Evolutionary conservation across 2,113 vertebrate species (phyloP), one percentile per base, ranked within the genome.

Genomic region (Harpagus bidentatus): DNA sequence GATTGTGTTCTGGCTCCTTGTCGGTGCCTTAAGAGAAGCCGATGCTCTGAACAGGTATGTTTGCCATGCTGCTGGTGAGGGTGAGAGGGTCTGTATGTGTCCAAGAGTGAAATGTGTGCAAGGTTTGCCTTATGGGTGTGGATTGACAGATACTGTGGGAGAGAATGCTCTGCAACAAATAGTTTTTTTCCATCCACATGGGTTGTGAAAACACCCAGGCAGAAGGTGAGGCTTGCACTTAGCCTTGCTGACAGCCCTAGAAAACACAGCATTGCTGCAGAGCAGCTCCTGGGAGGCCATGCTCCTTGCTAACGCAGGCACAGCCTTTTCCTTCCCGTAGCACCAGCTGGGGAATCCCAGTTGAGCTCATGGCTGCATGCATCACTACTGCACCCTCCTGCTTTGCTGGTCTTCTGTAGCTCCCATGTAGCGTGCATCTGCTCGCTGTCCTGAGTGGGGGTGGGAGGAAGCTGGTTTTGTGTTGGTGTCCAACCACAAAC

Each of bases 361-460:
- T 25, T 0, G 2, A 42, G 61, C 70, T 65, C 0, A 1, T 0
- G 6, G 45, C 74, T 88, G 62, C 1, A 0, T 15, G 4, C 2
- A 28, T 40, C 1, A 6, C 69, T 53, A 8, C 70, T 67, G 55
- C 0, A 0, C 38, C 50, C 38, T 85, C 42, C 77, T 50, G 47
- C 73, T 79, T 48, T 14, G 52, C 82, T 55, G 84, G 78, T 52
- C 50, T 13, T 31, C 6, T 7, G 56, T 76, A 58, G 67, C 74
- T 88, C 42, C 47, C 48, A n/a, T 0, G 2, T 10, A 15, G 56
- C 0, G 1, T 7, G 28, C 0, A 1, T 26, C 77, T 34, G 48
- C 67, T 31, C 1, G 2, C 5, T 0, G 0, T 42, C 82, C 82
- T 0, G 0, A 25, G 71, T 6, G 2, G 3, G n/a, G 47, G 34